phyloP scores from a whole-genome alignment of 2,888 invertebrate genomes.

The Drosophila robusta region DNA sequence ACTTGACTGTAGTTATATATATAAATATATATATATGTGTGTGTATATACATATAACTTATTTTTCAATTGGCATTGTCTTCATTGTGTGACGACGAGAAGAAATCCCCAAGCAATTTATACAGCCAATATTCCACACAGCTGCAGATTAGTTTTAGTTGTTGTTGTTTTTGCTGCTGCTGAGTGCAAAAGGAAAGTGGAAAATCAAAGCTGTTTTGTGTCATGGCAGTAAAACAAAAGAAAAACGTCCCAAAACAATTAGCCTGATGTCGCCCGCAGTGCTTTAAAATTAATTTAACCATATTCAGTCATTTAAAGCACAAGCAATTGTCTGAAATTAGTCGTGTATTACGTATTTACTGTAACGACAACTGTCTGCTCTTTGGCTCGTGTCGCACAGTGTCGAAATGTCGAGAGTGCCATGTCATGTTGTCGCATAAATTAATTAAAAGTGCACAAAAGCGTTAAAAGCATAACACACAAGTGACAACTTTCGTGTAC shows the following conservation, averaged over 20 bases:
- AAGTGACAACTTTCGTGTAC: conserved; percentile 9
- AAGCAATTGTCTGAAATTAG: neutral
- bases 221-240: conserved; percentile 31
- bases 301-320: conserved; percentile 32
- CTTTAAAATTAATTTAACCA: conserved; percentile 56
- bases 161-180: conserved; percentile 10
- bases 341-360: conserved; percentile 15
- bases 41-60: conserved; percentile 22
- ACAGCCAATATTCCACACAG: conserved; percentile 56
- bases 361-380: conserved; percentile 9
- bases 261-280: conserved; percentile 57
- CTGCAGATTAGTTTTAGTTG: conserved; percentile 60
- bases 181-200: conserved; percentile 59
- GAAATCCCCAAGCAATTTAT: conserved; percentile 69
- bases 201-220: conserved; percentile 68
- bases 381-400: conserved; percentile 5
- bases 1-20: neutral
- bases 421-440: conserved; percentile 46
- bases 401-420: conserved; percentile 22
- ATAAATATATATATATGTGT: neutral
- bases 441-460: conserved; percentile 47
- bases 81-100: conserved; percentile 52
- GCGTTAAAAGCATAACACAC: conserved; percentile 28
- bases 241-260: conserved; percentile 67
- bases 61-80: conserved; percentile 57